Conservation (phyloP, 1,140 invertebrate genomes). For the Penaeus chinensis region DNA sequence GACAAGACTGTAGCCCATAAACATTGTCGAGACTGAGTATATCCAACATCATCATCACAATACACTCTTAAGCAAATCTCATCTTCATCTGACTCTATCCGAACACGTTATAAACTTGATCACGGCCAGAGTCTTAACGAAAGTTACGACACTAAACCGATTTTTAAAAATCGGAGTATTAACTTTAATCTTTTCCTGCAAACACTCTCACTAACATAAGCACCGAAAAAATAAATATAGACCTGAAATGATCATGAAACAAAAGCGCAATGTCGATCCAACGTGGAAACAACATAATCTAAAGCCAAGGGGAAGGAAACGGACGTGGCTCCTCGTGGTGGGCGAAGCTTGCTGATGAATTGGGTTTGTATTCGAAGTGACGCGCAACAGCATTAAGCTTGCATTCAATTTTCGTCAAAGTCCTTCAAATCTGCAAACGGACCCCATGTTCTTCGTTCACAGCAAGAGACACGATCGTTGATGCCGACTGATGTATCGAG, state of each 20-base stretch:
- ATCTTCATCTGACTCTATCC: constrained; percentile 39
- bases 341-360: constrained; percentile 56
- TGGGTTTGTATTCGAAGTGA: constrained; percentile 60
- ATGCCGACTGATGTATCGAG: constrained; percentile 28
- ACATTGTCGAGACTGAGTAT: constrained; percentile 45
- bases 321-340: constrained; percentile 50
- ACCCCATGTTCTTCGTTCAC: constrained; percentile 48
- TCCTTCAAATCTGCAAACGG: constrained; percentile 59
- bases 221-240: no score
- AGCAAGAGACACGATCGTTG: constrained; percentile 26
- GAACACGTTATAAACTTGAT: constrained; percentile 2
- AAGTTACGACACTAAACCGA: no score
- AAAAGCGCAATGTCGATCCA: not conserved
- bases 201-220: no score
- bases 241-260: no score
- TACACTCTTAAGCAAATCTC: constrained; percentile 54
- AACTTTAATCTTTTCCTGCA: no score
- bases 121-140: no score
- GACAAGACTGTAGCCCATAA: not conserved
- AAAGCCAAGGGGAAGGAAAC: constrained; percentile 24
- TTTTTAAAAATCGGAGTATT: no score
- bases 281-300: not conserved
- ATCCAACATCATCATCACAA: constrained; percentile 52
- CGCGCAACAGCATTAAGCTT: constrained; percentile 58
- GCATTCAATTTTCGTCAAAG: constrained; percentile 62